phyloP scores from a whole-genome alignment of 2,888 invertebrate species.

The Heliconius hortense region DNA sequence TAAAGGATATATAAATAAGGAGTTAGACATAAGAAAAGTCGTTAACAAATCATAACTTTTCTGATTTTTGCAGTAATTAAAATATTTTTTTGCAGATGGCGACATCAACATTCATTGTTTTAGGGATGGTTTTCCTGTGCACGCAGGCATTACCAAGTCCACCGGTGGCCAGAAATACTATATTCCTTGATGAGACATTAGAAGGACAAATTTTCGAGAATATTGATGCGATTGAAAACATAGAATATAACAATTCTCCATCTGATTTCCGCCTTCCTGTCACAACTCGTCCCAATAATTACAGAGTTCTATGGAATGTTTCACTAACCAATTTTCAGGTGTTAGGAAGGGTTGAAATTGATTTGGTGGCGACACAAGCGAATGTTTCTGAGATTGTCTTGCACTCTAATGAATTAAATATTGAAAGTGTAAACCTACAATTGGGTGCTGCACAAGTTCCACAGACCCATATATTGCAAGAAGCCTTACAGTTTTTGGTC shows the following conservation, averaged over 20 bases:
- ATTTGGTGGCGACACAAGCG: conserved; percentile 54
- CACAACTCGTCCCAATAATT: conserved; percentile 76
- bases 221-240: conserved; percentile 27
- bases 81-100: conserved; percentile 58
- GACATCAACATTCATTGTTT: conserved; percentile 53
- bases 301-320: conserved; percentile 74
- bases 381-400: conserved; percentile 62
- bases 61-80: neutral
- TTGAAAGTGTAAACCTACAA: conserved; percentile 63
- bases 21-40: neutral
- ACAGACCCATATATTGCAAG: conserved; percentile 42
- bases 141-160: conserved; percentile 53
- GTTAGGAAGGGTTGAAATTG: conserved; percentile 65
- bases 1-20: too few species aligned
- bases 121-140: conserved; percentile 53
- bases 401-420: conserved; percentile 57
- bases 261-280: conserved; percentile 71
- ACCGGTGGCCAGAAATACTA: conserved; percentile 59
- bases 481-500: conserved; percentile 57
- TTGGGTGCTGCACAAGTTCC: conserved; percentile 52
- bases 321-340: conserved; percentile 58
- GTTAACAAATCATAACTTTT: neutral
- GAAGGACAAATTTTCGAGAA: conserved; percentile 64
- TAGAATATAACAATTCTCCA: conserved; percentile 37
- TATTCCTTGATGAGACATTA: conserved; percentile 67